Evolutionary conservation across 1,140 invertebrate genomes (phyloP).

Genomic region (Drosophila ohnishii): DNA sequence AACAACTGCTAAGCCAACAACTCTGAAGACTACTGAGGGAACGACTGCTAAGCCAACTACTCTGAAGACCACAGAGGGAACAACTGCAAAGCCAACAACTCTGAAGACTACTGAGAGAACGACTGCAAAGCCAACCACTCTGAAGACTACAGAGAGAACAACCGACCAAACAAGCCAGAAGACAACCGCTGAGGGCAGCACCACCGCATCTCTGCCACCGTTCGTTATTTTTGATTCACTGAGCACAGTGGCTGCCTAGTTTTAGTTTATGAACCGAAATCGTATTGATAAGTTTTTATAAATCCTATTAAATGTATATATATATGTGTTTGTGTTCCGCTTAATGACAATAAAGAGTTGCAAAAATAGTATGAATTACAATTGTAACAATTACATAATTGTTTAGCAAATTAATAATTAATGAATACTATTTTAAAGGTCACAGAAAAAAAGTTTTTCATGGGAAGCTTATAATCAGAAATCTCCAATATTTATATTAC

Average conservation of each 20-base stretch:
- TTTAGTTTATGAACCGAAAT: not conserved
- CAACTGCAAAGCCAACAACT: conserved; percentile 1
- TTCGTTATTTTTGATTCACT: conserved; percentile 32
- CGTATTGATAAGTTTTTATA: not conserved
- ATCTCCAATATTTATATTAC: too few relatives aligned
- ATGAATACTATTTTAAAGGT: too few relatives aligned
- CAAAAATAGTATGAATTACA: not conserved
- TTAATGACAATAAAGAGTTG: not conserved
- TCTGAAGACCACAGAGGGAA: not conserved
- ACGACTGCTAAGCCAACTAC: conserved; percentile 2
- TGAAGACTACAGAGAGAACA: not conserved
- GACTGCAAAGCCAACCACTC: not conserved
- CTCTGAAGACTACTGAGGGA: not conserved
- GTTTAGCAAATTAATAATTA: too few relatives aligned
- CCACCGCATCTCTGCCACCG: conserved; percentile 36
- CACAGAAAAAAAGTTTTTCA: not conserved
- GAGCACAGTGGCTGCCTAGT: not conserved
- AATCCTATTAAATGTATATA: not conserved
- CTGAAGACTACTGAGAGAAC: conserved; percentile 10
- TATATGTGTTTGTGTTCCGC: not conserved
- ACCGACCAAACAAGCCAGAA: not conserved
- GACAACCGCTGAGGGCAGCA: not conserved
- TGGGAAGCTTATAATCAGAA: too few relatives aligned
- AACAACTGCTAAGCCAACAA: conserved; percentile 3
- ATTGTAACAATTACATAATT: too few relatives aligned